phyloP scores from a whole-genome alignment of 2,113 vertebrate species.

The Sakesphorus luctuosus region DNA sequence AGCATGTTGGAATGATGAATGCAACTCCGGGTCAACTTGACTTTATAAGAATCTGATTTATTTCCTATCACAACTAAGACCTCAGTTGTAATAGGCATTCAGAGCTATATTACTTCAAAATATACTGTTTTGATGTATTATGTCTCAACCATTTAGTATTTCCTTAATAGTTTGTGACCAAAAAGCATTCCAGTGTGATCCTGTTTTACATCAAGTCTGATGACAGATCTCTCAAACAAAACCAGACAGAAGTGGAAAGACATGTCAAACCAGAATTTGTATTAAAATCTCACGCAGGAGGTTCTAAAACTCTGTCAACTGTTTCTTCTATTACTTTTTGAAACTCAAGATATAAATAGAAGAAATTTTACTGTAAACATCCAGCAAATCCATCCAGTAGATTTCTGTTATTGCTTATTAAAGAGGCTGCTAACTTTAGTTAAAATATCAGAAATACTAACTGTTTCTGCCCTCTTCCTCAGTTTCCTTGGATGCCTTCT shows the following conservation, averaged over 20 bases:
- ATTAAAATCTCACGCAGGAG: background rate
- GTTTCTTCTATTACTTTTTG: background rate
- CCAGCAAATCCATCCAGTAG: background rate
- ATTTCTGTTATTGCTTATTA: background rate
- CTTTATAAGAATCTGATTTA: background rate
- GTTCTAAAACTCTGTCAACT: background rate
- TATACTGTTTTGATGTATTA: background rate
- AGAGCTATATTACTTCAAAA: background rate
- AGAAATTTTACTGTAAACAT: background rate
- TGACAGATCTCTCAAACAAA: background rate
- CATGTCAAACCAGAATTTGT: background rate
- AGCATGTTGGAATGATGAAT: background rate
- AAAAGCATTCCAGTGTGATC: background rate
- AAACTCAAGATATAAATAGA: background rate
- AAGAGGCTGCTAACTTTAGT: background rate
- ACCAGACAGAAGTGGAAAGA: background rate
- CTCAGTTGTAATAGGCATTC: background rate
- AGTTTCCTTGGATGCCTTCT: background rate
- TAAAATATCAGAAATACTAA: background rate
- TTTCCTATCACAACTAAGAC: background rate
- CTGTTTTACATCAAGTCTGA: background rate
- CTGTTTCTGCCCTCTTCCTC: background rate
- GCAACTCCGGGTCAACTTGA: background rate
- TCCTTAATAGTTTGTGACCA: background rate
- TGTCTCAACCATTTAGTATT: background rate